These are phyloP conservation scores for Polietes domitor DNA, from an alignment of 2,888 invertebrate species.

Conservation along the genomic window DNA sequence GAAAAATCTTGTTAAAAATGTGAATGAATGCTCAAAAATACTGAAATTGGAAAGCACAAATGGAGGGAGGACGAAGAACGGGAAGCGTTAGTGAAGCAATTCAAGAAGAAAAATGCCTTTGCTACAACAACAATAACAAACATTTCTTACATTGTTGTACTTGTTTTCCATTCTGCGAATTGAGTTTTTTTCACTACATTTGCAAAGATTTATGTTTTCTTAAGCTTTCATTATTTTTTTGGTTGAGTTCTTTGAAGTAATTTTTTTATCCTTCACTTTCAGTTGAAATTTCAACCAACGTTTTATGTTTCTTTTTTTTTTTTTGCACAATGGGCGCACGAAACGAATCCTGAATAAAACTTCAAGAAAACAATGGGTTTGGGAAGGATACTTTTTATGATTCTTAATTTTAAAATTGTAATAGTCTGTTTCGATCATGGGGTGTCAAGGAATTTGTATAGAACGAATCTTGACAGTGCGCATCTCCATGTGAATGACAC, in stretches of 20 bases:
- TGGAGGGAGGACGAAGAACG: background rate
- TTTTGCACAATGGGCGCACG: background rate
- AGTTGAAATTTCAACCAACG: background rate
- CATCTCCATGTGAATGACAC: too few relatives aligned
- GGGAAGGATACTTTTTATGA: too few relatives aligned
- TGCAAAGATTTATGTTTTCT: slow-evolving; percentile 53
- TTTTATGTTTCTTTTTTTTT: background rate
- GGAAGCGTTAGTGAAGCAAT: slow-evolving; percentile 34
- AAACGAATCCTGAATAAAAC: background rate
- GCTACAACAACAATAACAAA: slow-evolving; percentile 31
- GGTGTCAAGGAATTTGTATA: too few relatives aligned
- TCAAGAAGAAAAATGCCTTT: slow-evolving; percentile 50
- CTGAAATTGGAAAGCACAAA: slow-evolving; percentile 9
- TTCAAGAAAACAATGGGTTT: background rate
- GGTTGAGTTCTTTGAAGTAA: background rate
- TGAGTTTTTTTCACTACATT: slow-evolving; percentile 41
- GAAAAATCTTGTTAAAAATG: slow-evolving; percentile 50
- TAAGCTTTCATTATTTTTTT: slow-evolving; percentile 30
- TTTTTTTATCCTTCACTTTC: slow-evolving; percentile 13
- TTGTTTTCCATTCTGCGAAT: slow-evolving; percentile 27
- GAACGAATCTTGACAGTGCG: too few relatives aligned
- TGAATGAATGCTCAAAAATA: slow-evolving; percentile 43
- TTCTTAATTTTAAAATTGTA: too few relatives aligned
- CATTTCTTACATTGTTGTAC: slow-evolving; percentile 11
- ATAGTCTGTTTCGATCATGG: too few relatives aligned